phyloP scores from a whole-genome alignment of 2,888 invertebrate species.

The Furcula furcula region DNA sequence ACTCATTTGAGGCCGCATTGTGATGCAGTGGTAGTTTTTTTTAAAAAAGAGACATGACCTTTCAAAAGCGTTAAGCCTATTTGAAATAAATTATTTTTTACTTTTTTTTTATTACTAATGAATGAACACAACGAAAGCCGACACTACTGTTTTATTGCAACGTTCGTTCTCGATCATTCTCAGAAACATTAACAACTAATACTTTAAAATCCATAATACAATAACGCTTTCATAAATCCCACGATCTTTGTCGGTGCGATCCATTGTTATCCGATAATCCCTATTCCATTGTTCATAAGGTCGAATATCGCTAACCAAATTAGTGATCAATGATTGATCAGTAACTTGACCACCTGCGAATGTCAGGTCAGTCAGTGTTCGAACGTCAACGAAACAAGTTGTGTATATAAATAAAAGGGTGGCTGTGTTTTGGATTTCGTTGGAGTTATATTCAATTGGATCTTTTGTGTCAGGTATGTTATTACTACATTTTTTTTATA shows the following conservation, averaged over 20 bases:
- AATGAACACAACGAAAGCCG: too few relatives aligned
- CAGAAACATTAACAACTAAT: not conserved
- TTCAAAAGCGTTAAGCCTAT: too few relatives aligned
- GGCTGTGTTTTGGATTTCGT: slow-evolving; percentile 22
- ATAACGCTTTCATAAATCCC: slow-evolving; percentile 4
- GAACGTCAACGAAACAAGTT: slow-evolving; percentile 16
- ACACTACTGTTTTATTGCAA: too few relatives aligned
- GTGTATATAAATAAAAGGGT: slow-evolving; percentile 16
- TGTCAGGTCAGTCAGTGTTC: slow-evolving; percentile 29
- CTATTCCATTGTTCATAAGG: not conserved
- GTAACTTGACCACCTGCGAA: slow-evolving; percentile 5
- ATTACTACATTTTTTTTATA: slow-evolving; percentile 8
- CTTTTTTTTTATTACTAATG: too few relatives aligned
- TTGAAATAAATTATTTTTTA: too few relatives aligned
- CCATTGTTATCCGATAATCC: slow-evolving; percentile 4
- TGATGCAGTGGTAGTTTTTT: too few relatives aligned
- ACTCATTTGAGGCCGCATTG: too few relatives aligned
- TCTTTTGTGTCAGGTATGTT: slow-evolving; percentile 23
- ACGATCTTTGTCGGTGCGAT: slow-evolving; percentile 10
- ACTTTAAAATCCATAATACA: not conserved
- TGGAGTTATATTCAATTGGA: slow-evolving; percentile 19
- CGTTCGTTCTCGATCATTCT: not conserved
- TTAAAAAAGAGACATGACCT: too few relatives aligned
- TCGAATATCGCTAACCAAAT: slow-evolving; percentile 5
- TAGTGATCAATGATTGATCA: slow-evolving; percentile 16